phyloP scores from a whole-genome alignment of 2,888 invertebrate species.

The Anarsia innoxiella region DNA sequence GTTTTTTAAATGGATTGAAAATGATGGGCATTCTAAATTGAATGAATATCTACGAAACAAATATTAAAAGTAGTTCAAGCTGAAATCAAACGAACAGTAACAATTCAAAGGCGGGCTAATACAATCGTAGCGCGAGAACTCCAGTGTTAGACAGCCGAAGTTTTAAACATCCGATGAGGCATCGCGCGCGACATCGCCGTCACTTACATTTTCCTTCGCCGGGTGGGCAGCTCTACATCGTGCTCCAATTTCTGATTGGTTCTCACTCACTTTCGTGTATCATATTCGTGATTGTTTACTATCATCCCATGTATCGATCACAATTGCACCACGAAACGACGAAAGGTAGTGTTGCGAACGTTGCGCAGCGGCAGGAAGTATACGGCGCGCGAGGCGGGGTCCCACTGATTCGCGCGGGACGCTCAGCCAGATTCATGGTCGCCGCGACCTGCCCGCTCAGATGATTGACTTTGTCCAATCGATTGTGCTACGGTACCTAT shows the following conservation, averaged over 20 bases:
- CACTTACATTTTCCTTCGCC: constrained; percentile 68
- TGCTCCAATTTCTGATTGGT: constrained; percentile 39
- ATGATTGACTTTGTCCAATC: constrained; percentile 70
- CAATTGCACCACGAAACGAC: constrained; percentile 1
- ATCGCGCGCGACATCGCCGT: constrained; percentile 13
- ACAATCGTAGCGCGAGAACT: no score
- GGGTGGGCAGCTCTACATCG: constrained; percentile 64
- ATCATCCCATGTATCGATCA: constrained; percentile 26
- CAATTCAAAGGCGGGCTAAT: no score
- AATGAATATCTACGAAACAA: no score
- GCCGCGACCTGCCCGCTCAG: constrained; percentile 56
- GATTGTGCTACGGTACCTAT: constrained; percentile 53
- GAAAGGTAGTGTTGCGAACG: constrained; percentile 12
- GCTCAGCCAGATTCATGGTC: constrained; percentile 62
- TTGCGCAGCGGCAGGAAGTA: constrained; percentile 44
- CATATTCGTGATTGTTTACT: constrained; percentile 28
- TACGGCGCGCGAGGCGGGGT: constrained; percentile 51
- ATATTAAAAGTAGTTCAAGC: no score
- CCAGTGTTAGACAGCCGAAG: neutral
- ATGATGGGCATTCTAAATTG: no score
- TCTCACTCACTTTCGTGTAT: constrained; percentile 33
- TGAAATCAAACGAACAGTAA: no score
- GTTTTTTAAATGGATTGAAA: no score
- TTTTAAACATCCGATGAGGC: neutral
- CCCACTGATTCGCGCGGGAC: constrained; percentile 48